Base-by-base conservation (phyloP, 2,113 vertebrate species). In the Neodon shergylaensis region DNA sequence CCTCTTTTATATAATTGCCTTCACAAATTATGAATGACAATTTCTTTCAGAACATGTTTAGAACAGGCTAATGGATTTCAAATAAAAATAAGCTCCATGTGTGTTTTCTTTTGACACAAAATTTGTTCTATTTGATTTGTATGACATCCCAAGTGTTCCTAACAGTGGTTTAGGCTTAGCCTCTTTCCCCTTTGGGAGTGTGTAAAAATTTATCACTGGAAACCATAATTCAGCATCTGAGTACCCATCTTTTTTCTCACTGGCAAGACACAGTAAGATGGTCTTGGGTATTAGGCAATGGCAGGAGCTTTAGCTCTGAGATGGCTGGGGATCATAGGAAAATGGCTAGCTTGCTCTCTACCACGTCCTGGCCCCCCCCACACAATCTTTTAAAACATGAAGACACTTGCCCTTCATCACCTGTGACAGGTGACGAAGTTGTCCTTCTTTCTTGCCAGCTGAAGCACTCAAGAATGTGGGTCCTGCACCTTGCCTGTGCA, bases 101-200 rank as follows among this genome's bases (percentile, higher is more conserved):
- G 47, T 54, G 36, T n/a, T 85, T 88, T 81, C 39, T 85, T 91
- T 93, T 39, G 28, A 95, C 91, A 90, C 33, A 77, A 77, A 42
- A 92, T 47, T 5, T 97, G 22, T 47, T n/a, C 4, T 72, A 8
- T 77, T 92, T 66, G 19, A 72, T 82, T 39, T 86, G 14, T 42
- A 65, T 78, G 72, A 79, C 33, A 42, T 39, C 31, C 17, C 44
- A 68, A 39, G 26, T 22, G 4, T 39, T 54, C 14, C 44, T 73
- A 17, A 79, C 3, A 72, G n/a, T 39, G 28, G 28, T n/a, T n/a
- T 61, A 31, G 22, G 72, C 4, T 81, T 88, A 72, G 10, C 10
- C 54, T n/a, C 24, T 61, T 84, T 72, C 24, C n/a, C 26, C 28
- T 28, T 63, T n/a, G 7, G 9, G 52, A 14, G 17, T 26, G 52